Percentiles rank a stretch among this genome's conserved stretches.
These are phyloP conservation scores for Lordiphosa clarofinis DNA, from an alignment of 1,140 invertebrate genomes.

Conservation along the genomic window DNA sequence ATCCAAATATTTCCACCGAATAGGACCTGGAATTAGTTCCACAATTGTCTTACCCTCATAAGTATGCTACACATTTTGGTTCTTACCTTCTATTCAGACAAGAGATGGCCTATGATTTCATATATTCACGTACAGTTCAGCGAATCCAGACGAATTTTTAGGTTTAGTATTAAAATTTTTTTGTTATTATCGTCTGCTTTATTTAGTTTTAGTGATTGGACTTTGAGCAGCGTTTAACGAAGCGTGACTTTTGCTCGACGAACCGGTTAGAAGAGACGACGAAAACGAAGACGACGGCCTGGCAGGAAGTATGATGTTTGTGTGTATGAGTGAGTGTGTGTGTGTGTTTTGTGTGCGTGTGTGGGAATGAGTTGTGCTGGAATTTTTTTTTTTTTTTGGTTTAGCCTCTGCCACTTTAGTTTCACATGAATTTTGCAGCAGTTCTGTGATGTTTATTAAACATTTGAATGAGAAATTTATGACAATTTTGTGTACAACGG, in stretches of 20 bases:
- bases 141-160: constrained; percentile 11
- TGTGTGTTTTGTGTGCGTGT: constrained; percentile 17
- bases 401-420: constrained; percentile 37
- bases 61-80: constrained; percentile 15
- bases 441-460: constrained; percentile 14
- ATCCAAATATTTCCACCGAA: too few relatives aligned
- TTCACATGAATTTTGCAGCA: constrained; percentile 42
- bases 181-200: constrained; percentile 26
- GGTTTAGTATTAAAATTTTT: background rate
- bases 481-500: constrained; percentile 20
- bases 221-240: constrained; percentile 36
- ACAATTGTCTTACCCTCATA: too few relatives aligned
- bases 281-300: constrained; percentile 16
- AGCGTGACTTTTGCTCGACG: constrained; percentile 28
- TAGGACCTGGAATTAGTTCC: too few relatives aligned
- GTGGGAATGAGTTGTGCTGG: constrained; percentile 25
- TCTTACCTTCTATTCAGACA: constrained; percentile 53
- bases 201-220: constrained; percentile 31
- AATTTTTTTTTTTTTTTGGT: constrained; percentile 5
- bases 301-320: constrained; percentile 37
- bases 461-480: constrained; percentile 3
- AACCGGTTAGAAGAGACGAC: constrained; percentile 18
- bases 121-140: constrained; percentile 4
- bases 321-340: constrained; percentile 2
- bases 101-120: constrained; percentile 37